Evolutionary conservation across 2,888 invertebrate species (phyloP).

Genomic region (Pegoplata infirma): DNA sequence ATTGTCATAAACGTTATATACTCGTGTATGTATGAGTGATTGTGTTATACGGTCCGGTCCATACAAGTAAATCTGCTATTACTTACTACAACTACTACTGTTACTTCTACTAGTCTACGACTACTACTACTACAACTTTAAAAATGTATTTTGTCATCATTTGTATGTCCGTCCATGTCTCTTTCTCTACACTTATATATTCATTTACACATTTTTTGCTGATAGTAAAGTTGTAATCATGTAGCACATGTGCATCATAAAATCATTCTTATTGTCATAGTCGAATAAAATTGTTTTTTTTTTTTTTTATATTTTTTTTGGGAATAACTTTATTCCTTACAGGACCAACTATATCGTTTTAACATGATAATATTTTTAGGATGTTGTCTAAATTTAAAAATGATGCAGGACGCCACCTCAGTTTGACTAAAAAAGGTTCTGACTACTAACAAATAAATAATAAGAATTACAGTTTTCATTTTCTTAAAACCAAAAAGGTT

Average conservation of each 20-base stretch:
- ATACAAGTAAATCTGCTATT: not conserved
- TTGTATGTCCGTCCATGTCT: not conserved
- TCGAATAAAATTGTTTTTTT: not conserved
- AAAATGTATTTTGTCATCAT: not conserved
- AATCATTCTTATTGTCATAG: conserved; percentile 9
- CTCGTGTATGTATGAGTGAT: not conserved
- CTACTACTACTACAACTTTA: not conserved
- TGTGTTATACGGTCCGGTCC: not conserved
- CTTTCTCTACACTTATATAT: conserved; percentile 25
- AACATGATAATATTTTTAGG: too few relatives aligned
- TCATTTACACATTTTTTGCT: conserved; percentile 43
- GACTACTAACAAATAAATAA: too few relatives aligned
- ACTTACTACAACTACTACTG: not conserved
- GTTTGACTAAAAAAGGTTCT: too few relatives aligned
- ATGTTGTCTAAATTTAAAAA: too few relatives aligned
- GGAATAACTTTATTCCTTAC: too few relatives aligned
- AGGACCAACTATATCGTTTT: too few relatives aligned
- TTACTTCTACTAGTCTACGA: not conserved
- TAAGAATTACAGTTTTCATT: too few relatives aligned
- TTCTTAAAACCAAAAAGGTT: too few relatives aligned
- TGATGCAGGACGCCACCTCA: too few relatives aligned
- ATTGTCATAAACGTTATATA: not conserved
- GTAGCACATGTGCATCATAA: conserved; percentile 43
- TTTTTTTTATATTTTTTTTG: too few relatives aligned
- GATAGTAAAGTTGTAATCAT: conserved; percentile 50